Evolutionary conservation across 2,113 vertebrate species (phyloP).

Genomic region (Naja naja): DNA sequence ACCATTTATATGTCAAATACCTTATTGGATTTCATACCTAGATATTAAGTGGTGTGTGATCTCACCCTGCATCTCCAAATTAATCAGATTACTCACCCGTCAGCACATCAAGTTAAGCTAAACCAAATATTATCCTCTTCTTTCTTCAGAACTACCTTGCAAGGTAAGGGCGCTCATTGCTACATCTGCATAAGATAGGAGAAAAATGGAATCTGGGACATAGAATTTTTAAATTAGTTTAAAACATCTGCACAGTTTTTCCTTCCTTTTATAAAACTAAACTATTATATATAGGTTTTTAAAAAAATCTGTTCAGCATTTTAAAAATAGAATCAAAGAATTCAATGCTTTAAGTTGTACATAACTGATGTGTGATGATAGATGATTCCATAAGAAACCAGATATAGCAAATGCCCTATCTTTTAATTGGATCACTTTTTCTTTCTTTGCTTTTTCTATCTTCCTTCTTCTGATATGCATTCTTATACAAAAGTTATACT

Average conservation of each 20-base stretch:
- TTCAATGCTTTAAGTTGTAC: neutral
- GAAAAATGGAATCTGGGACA: neutral
- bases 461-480: neutral
- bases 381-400: neutral
- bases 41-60: neutral
- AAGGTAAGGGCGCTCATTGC: neutral
- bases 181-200: neutral
- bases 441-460: neutral
- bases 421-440: slow-evolving; percentile 40
- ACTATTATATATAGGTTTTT: neutral
- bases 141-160: neutral
- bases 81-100: neutral
- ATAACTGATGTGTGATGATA: slow-evolving; percentile 10
- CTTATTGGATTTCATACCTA: neutral
- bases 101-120: neutral
- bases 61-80: neutral
- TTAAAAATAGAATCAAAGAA: slow-evolving; percentile 23
- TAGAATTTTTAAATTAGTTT: neutral
- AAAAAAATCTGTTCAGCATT: neutral
- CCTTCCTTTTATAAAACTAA: neutral
- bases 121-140: neutral
- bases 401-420: slow-evolving; percentile 7
- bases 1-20: neutral
- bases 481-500: neutral
- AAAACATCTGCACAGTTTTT: neutral